Evolutionary conservation across 2,888 invertebrate species (phyloP).

Genomic region (Nebria salina): DNA sequence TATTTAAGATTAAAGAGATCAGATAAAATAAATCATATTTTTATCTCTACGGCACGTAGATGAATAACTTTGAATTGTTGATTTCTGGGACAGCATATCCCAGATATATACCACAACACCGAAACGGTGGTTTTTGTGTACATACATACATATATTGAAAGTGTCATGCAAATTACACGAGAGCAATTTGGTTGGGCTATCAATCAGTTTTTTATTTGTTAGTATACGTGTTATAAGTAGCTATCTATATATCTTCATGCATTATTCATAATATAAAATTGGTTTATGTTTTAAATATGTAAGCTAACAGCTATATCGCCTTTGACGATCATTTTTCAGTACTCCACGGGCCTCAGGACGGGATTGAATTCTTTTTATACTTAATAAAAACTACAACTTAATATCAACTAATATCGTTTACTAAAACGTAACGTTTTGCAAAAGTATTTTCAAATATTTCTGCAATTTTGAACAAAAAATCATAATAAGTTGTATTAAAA

Average conservation of each 20-base stretch:
- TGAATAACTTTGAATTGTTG: neutral
- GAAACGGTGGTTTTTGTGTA: neutral
- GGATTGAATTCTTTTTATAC: conserved; percentile 29
- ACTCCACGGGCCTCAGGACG: conserved; percentile 26
- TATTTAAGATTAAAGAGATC: neutral
- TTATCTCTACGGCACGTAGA: neutral
- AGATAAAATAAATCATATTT: neutral
- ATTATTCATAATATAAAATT: conserved; percentile 54
- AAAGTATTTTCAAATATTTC: too few species aligned
- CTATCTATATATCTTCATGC: conserved; percentile 51
- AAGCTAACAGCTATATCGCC: conserved; percentile 52
- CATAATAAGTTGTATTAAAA: too few species aligned
- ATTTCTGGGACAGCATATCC: neutral
- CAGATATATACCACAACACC: neutral
- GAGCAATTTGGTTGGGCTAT: conserved; percentile 36
- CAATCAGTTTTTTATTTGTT: conserved; percentile 38
- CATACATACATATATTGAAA: conserved; percentile 25
- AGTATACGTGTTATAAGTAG: conserved; percentile 52
- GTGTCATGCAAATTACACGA: conserved; percentile 37
- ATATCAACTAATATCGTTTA: neutral
- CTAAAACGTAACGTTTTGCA: too few species aligned
- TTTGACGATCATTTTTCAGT: conserved; percentile 14
- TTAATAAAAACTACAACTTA: too few species aligned
- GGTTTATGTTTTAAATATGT: conserved; percentile 53
- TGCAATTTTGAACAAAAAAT: too few species aligned